A percentile compares a stretch with the other conserved stretches of the same genome.
phyloP scores from a whole-genome alignment of 2,888 invertebrate genomes.

The Icerya purchasi region DNA sequence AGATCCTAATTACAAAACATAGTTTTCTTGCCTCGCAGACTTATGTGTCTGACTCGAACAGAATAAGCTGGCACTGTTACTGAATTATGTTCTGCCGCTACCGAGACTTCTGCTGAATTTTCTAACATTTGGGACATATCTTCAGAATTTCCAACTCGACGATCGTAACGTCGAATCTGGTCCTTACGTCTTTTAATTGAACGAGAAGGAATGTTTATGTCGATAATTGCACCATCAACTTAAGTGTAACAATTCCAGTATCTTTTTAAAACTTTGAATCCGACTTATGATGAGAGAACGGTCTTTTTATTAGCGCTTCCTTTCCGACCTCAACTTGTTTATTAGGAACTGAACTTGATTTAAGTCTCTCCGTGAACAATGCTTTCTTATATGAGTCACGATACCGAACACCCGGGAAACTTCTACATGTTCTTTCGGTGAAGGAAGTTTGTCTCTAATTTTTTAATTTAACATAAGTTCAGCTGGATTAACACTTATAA shows the following conservation, averaged over 20 bases:
- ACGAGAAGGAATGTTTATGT: not conserved
- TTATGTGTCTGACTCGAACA: no score
- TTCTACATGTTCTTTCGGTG: no score
- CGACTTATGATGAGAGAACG: not conserved
- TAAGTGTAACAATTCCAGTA: not conserved
- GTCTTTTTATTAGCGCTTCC: not conserved
- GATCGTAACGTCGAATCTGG: conserved; percentile 4
- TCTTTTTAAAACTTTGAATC: no score
- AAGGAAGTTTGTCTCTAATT: not conserved
- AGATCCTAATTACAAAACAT: no score
- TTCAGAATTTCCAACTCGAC: no score
- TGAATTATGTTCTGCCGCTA: no score
- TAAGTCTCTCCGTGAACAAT: not conserved
- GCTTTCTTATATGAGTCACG: not conserved
- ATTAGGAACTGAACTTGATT: not conserved
- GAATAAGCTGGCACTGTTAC: no score
- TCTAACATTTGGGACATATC: no score
- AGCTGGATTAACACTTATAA: not conserved
- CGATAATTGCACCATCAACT: conserved; percentile 2
- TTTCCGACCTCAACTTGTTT: not conserved
- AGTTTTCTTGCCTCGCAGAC: no score
- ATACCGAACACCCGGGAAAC: not conserved
- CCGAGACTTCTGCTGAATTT: no score
- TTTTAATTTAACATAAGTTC: not conserved
- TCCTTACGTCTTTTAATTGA: not conserved